Evolutionary conservation across 2,113 vertebrate species (phyloP).

Genomic region (Ciconia stormi): DNA sequence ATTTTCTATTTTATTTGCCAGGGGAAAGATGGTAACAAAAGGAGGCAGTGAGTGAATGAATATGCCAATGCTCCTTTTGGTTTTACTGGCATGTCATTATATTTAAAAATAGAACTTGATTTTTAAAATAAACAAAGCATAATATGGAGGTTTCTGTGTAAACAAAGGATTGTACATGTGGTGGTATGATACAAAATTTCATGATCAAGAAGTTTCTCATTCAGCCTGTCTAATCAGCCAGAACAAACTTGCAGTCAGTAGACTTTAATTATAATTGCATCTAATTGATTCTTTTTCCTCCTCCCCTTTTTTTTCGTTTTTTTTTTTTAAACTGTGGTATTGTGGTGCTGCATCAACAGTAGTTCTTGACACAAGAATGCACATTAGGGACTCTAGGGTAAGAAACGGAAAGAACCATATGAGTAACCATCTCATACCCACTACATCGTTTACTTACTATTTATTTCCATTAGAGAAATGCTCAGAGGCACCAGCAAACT

Average conservation of each 20-base stretch:
- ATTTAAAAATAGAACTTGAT: conserved; percentile 51
- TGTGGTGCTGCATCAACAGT: conserved; percentile 28
- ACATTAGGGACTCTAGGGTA: neutral
- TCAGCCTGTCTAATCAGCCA: conserved; percentile 32
- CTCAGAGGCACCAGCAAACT: neutral
- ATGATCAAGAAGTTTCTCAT: conserved; percentile 1
- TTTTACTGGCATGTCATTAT: conserved; percentile 31
- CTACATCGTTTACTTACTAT: neutral
- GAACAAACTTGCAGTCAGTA: conserved; percentile 1
- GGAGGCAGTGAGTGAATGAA: conserved; percentile 21
- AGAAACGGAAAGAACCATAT: neutral
- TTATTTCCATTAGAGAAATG: neutral
- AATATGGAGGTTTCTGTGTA: conserved; percentile 31
- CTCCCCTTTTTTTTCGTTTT: neutral
- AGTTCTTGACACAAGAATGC: conserved; percentile 6
- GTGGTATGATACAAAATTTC: neutral
- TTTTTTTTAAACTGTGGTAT: neutral
- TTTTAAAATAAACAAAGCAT: conserved; percentile 44
- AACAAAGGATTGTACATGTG: neutral
- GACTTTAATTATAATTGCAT: conserved; percentile 40
- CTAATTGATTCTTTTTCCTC: conserved; percentile 33
- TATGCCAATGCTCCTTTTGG: neutral
- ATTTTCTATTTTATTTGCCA: conserved; percentile 29
- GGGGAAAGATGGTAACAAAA: conserved; percentile 26
- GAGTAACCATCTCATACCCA: neutral